A percentile compares a stretch with the other conserved stretches of the same genome.
Evolutionary conservation across 2,888 invertebrate species (phyloP).

Genomic region (Salticus scenicus): DNA sequence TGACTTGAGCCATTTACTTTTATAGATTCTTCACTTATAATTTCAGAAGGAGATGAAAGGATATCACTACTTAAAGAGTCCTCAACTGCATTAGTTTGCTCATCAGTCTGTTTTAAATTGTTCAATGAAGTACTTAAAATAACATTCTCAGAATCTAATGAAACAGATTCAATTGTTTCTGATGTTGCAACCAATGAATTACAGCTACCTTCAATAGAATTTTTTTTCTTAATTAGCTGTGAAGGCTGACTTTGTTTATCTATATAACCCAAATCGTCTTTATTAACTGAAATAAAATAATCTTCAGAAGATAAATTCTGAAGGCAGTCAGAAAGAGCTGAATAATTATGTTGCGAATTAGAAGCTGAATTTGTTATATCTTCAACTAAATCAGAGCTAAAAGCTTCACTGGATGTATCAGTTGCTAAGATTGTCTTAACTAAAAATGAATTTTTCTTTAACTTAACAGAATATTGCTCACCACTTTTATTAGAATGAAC

Average conservation of each 20-base stretch:
- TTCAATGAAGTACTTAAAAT: neutral
- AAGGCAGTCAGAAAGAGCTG: neutral
- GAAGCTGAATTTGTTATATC: neutral
- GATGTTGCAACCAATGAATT: neutral
- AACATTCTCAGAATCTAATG: neutral
- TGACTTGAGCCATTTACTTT: neutral
- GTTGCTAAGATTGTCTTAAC: neutral
- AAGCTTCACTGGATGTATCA: neutral
- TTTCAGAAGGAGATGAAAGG: neutral
- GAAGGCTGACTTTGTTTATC: neutral
- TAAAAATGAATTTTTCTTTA: constrained; percentile 10
- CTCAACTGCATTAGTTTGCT: neutral
- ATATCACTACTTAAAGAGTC: neutral
- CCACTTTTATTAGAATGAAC: neutral
- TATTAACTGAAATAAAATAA: neutral
- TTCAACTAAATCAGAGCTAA: neutral
- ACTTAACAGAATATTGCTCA: neutral
- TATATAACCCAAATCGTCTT: neutral
- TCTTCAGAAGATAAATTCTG: neutral
- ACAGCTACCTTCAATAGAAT: neutral
- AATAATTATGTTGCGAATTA: neutral
- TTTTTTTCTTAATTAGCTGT: neutral
- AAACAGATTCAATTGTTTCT: neutral
- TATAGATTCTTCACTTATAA: neutral
- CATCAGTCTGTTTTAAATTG: neutral